phyloP scores from a whole-genome alignment of 2,797 vertebrate genomes.

The Sardinella longiceps region DNA sequence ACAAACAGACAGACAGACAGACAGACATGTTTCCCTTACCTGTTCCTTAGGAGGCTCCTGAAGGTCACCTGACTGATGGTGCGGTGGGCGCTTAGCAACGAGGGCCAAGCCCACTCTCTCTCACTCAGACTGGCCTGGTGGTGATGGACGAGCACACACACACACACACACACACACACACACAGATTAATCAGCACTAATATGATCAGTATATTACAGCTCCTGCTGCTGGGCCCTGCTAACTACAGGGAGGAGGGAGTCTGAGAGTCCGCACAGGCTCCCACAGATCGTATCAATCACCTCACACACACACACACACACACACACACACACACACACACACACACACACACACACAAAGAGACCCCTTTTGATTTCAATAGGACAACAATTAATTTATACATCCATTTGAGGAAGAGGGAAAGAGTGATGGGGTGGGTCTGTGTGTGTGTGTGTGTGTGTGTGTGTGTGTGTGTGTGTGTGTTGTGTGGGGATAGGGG shows the following conservation, averaged over 20 bases:
- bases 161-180: slow-evolving; percentile 84
- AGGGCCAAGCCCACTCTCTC: slow-evolving; percentile 90
- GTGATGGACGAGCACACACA: slow-evolving; percentile 87
- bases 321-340: background rate
- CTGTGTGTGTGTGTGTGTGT: background rate
- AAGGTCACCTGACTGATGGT: slow-evolving; percentile 88
- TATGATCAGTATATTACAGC: slow-evolving; percentile 91
- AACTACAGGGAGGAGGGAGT: slow-evolving; percentile 84
- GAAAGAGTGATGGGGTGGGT: background rate
- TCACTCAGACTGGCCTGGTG: slow-evolving; percentile 89
- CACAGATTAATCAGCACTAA: slow-evolving; percentile 98
- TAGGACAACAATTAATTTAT: slow-evolving; percentile 95
- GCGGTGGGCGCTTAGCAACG: slow-evolving; percentile 84
- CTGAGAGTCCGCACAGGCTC: slow-evolving; percentile 76
- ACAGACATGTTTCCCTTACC: slow-evolving; percentile 71
- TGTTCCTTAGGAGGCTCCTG: slow-evolving; percentile 86
- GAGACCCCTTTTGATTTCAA: slow-evolving; percentile 89
- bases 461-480: background rate
- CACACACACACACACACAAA: background rate
- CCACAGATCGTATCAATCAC: slow-evolving; percentile 88
- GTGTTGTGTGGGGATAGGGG: background rate
- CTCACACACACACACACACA: slow-evolving; percentile 50
- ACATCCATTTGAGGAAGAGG: slow-evolving; percentile 85
- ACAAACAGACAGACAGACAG: no score
- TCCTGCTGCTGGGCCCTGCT: slow-evolving; percentile 85